phyloP scores from a whole-genome alignment of 2,113 vertebrate species.

The Leptosomus discolor region DNA sequence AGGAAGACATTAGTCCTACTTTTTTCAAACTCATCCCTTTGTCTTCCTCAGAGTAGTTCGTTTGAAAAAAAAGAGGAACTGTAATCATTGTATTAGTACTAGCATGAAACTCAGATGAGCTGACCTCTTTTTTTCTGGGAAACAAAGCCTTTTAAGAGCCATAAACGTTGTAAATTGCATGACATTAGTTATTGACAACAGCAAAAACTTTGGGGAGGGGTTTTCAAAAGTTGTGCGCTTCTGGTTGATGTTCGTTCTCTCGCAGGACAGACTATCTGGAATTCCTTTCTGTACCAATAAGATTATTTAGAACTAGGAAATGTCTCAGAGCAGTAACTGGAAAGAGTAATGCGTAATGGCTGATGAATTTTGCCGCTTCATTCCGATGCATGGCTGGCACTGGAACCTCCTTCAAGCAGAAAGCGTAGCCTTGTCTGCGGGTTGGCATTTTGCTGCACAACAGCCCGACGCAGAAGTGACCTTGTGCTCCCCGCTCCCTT shows the following conservation, averaged over 20 bases:
- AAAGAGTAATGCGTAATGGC: background rate
- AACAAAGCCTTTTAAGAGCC: background rate
- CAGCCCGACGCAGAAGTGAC: background rate
- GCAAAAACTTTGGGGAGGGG: background rate
- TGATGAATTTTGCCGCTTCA: background rate
- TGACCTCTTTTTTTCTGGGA: background rate
- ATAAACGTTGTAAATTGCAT: background rate
- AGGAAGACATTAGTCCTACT: background rate
- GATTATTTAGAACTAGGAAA: background rate
- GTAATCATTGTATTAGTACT: background rate
- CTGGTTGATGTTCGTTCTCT: background rate
- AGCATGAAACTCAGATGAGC: background rate
- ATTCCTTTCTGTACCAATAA: rapidly evolving
- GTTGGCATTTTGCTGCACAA: background rate
- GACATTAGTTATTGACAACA: background rate
- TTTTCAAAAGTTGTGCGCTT: rapidly evolving
- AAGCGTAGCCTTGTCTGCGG: background rate
- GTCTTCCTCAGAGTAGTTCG: background rate
- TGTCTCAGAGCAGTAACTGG: background rate
- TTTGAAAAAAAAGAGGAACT: background rate
- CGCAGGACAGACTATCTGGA: background rate
- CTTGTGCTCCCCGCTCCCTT: background rate
- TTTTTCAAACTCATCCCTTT: background rate
- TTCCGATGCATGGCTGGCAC: background rate
- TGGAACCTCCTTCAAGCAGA: background rate